Evolutionary conservation across 2,113 vertebrate genomes (phyloP).

Genomic region (Blennius ocellaris): DNA sequence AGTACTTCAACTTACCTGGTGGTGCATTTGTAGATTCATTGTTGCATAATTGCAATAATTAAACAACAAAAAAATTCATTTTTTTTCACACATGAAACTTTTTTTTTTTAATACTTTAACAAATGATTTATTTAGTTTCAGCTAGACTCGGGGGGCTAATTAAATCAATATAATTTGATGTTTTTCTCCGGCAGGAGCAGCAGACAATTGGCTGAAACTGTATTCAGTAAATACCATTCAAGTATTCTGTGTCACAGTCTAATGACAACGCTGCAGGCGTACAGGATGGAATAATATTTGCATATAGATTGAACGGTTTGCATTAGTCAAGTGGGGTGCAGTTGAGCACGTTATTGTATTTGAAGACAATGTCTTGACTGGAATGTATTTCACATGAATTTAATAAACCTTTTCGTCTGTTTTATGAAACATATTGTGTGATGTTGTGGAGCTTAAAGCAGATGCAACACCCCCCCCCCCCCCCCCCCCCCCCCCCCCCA

Average conservation of each 20-base stretch:
- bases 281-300: constrained; percentile 14
- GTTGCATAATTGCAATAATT: background rate
- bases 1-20: background rate
- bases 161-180: background rate
- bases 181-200: constrained; percentile 13
- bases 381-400: background rate
- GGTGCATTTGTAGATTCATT: background rate
- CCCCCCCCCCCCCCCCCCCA: too few relatives aligned
- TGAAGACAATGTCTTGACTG: background rate
- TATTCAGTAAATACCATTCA: constrained; percentile 4
- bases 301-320: constrained; percentile 8
- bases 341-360: background rate
- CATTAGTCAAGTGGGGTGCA: background rate
- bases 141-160: background rate
- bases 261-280: constrained; percentile 8
- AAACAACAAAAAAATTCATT: too few relatives aligned
- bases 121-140: constrained; percentile 12
- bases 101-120: constrained; percentile 5
- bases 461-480: background rate
- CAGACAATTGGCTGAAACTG: background rate
- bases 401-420: background rate
- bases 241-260: constrained; percentile 5
- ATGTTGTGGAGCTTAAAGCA: background rate
- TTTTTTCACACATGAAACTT: constrained; percentile 4
- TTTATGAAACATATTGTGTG: background rate